Percentiles rank a stretch among this genome's conserved stretches.
These are phyloP conservation scores for Quadroppia sp. DNA, from an alignment of 2,888 invertebrate species.

Conservation along the genomic window DNA sequence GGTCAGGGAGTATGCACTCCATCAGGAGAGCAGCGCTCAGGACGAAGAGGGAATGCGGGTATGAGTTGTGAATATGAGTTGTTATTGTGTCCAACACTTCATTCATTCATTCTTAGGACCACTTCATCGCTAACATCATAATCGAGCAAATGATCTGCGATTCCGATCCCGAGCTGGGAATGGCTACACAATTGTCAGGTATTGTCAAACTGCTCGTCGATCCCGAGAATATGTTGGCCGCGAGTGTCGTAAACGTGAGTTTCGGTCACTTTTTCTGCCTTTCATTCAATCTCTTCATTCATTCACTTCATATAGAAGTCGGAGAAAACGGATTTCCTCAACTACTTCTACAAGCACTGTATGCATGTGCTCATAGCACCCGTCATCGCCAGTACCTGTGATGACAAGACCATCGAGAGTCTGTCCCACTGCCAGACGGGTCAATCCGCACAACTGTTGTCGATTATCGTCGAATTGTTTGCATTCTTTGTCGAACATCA, in stretches of 20 bases:
- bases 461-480: slow-evolving; percentile 87
- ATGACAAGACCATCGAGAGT: slow-evolving; percentile 6
- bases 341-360: slow-evolving; percentile 97
- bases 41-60: too few relatives aligned
- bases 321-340: slow-evolving; percentile 96
- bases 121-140: slow-evolving; percentile 81
- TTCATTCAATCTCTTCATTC: background rate
- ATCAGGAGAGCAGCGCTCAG: slow-evolving; percentile 78
- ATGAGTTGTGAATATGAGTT: too few relatives aligned
- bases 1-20: slow-evolving; percentile 91
- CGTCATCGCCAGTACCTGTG: slow-evolving; percentile 84
- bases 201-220: slow-evolving; percentile 87
- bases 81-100: too few relatives aligned
- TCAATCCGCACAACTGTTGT: slow-evolving; percentile 89
- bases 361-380: slow-evolving; percentile 95
- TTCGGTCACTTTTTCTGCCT: background rate
- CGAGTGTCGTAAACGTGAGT: slow-evolving; percentile 69
- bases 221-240: slow-evolving; percentile 95
- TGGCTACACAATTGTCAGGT: slow-evolving; percentile 94
- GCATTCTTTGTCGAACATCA: slow-evolving; percentile 99
- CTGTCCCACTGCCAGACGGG: slow-evolving; percentile 57
- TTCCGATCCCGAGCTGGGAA: slow-evolving; percentile 92
- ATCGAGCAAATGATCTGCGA: slow-evolving; percentile 98
- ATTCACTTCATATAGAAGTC: slow-evolving; percentile 63
- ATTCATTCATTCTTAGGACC: slow-evolving; percentile 63